Percentiles rank a stretch among this genome's conserved stretches.
These are phyloP conservation scores for Pedionomus torquatus DNA, from an alignment of 2,113 vertebrate species.

Conservation along the genomic window DNA sequence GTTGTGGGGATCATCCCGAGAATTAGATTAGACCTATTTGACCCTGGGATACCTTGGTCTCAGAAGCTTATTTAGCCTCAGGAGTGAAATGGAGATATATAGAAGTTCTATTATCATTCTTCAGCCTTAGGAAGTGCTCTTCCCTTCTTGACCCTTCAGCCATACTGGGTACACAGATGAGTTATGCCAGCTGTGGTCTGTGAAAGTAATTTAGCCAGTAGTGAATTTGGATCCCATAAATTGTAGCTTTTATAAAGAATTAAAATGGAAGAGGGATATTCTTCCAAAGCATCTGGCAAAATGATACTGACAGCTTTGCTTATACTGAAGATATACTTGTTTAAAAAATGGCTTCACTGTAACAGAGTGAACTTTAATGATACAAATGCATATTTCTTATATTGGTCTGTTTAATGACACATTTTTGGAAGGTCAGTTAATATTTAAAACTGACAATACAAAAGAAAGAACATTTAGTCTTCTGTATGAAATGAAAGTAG, in stretches of 20 bases:
- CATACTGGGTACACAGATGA: background rate
- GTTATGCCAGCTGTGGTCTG: background rate
- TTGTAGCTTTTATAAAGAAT: background rate
- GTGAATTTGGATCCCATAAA: background rate
- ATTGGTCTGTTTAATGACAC: background rate
- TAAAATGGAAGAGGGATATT: background rate
- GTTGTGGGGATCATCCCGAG: background rate
- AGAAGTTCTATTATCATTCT: background rate
- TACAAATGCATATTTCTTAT: background rate
- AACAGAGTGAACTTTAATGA: background rate
- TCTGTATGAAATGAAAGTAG: background rate
- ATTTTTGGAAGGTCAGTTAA: background rate
- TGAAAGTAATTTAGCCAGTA: conserved; percentile 15
- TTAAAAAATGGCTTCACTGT: background rate
- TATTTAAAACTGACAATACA: background rate
- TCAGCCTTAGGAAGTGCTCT: background rate
- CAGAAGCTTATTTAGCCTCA: background rate
- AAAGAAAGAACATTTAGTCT: background rate
- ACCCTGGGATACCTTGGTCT: background rate
- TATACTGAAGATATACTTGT: background rate
- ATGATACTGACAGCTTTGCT: background rate
- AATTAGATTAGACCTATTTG: background rate
- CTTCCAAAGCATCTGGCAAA: background rate
- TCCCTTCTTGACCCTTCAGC: background rate
- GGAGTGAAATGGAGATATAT: background rate